Percentiles rank a stretch among this genome's conserved stretches.
Evolutionary conservation across 2,797 vertebrate genomes (phyloP).

Genomic region (Champsocephalus gunnari): DNA sequence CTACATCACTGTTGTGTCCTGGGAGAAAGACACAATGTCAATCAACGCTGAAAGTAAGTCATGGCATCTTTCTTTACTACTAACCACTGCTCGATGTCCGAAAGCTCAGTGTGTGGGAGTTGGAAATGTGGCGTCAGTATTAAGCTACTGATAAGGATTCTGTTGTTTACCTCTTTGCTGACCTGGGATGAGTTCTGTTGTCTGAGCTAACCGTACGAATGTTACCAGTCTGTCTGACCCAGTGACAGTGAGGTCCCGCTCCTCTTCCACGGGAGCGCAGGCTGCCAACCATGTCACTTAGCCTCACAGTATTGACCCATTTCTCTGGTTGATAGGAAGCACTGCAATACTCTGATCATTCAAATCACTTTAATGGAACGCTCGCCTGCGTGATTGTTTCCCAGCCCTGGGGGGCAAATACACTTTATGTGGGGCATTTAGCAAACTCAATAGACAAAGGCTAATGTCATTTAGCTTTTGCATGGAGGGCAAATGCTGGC

Average conservation of each 20-base stretch:
- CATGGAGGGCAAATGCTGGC: constrained; percentile 74
- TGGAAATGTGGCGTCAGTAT: not conserved
- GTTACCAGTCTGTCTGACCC: constrained; percentile 67
- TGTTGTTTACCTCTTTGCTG: constrained; percentile 1
- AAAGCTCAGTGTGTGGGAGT: not conserved
- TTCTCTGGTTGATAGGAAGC: constrained; percentile 78
- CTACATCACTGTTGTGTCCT: constrained; percentile 95
- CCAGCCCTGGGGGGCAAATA: constrained; percentile 80
- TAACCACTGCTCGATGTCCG: not conserved
- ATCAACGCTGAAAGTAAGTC: constrained; percentile 93
- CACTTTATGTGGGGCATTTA: constrained; percentile 86
- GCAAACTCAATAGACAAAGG: constrained; percentile 84
- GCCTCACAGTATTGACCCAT: constrained; percentile 83
- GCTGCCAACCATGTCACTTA: constrained; percentile 80
- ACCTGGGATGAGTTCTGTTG: constrained; percentile 23
- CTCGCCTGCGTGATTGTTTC: constrained; percentile 78
- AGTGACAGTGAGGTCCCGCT: constrained; percentile 68
- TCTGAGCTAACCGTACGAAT: not conserved
- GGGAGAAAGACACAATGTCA: constrained; percentile 97
- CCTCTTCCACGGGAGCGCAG: constrained; percentile 63
- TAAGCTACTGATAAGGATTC: not conserved
- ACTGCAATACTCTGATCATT: constrained; percentile 77
- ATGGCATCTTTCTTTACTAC: constrained; percentile 1
- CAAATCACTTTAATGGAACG: constrained; percentile 83
- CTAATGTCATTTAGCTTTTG: constrained; percentile 82